A percentile compares a stretch with the other conserved stretches of the same genome.
phyloP scores from a whole-genome alignment of 2,888 invertebrate genomes.

The Drosophila fulvimacula region DNA sequence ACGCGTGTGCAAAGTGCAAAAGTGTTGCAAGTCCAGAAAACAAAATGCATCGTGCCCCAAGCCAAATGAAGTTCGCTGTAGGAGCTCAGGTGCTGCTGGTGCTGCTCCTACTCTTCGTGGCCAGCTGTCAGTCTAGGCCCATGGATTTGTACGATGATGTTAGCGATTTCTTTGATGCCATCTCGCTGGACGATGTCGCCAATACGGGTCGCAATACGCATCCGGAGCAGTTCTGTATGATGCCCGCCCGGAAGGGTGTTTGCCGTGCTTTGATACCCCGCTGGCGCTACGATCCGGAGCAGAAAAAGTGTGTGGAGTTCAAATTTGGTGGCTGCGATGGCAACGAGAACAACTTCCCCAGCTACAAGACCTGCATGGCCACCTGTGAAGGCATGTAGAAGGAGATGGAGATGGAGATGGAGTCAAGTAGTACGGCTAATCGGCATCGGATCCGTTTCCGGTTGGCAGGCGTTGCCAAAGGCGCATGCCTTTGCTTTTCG shows the following conservation, averaged over 20 bases:
- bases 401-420: not conserved
- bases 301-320: constrained; percentile 85
- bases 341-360: constrained; percentile 86
- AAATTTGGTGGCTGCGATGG: constrained; percentile 87
- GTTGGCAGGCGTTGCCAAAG: constrained; percentile 71
- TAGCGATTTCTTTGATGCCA: constrained; percentile 83
- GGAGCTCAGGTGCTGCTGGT: constrained; percentile 23
- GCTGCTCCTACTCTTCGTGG: constrained; percentile 42
- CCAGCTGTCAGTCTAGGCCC: constrained; percentile 60
- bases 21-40: constrained; percentile 9
- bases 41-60: constrained; percentile 33
- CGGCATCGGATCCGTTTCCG: constrained; percentile 48
- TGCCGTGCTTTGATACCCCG: constrained; percentile 84
- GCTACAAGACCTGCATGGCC: constrained; percentile 85
- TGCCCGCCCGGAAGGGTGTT: constrained; percentile 84
- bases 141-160: constrained; percentile 84
- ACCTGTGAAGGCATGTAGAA: constrained; percentile 85
- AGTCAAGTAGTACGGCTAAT: constrained; percentile 41
- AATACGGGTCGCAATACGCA: constrained; percentile 75
- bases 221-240: constrained; percentile 83
- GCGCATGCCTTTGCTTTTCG: constrained; percentile 60
- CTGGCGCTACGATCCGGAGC: constrained; percentile 85
- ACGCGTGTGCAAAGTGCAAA: constrained; percentile 29
- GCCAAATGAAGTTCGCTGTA: constrained; percentile 47
- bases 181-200: constrained; percentile 82